phyloP scores from a whole-genome alignment of 2,113 vertebrate genomes.

The Syngnathus typhle region DNA sequence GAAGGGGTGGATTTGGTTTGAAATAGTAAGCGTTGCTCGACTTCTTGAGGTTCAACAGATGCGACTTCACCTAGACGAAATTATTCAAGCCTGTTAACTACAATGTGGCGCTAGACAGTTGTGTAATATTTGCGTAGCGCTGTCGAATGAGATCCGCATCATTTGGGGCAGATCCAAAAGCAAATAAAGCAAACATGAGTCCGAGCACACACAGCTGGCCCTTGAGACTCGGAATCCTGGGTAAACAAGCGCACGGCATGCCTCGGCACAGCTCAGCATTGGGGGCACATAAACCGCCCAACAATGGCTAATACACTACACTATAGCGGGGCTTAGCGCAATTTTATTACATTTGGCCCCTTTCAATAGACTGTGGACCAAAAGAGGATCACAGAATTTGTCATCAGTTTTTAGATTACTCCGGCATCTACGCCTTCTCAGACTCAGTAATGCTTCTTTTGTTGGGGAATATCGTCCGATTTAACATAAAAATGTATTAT shows the following conservation, averaged over 20 bases:
- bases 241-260: slow-evolving; percentile 72
- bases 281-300: slow-evolving; percentile 43
- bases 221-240: slow-evolving; percentile 65
- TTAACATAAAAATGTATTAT: slow-evolving; percentile 40
- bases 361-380: slow-evolving; percentile 48
- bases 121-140: slow-evolving; percentile 49
- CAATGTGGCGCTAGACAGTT: slow-evolving; percentile 25
- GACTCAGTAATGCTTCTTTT: slow-evolving; percentile 45
- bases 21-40: slow-evolving; percentile 24
- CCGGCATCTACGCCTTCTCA: slow-evolving; percentile 47
- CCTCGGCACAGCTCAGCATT: slow-evolving; percentile 51
- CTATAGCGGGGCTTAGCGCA: slow-evolving; percentile 55
- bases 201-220: slow-evolving; percentile 75
- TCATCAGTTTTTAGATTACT: slow-evolving; percentile 52
- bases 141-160: slow-evolving; percentile 65
- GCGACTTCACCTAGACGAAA: slow-evolving; percentile 31
- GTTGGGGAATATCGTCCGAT: slow-evolving; percentile 24
- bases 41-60: slow-evolving; percentile 43
- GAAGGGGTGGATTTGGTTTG: slow-evolving; percentile 22
- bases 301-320: slow-evolving; percentile 61
- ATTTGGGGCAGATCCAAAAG: slow-evolving; percentile 72
- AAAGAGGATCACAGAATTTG: slow-evolving; percentile 55
- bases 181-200: slow-evolving; percentile 71
- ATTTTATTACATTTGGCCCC: slow-evolving; percentile 63
- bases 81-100: slow-evolving; percentile 36